Evolutionary conservation across 2,888 invertebrate genomes (phyloP), one percentile per base, ranked within the genome.

Genomic region (Drosophila cognata): DNA sequence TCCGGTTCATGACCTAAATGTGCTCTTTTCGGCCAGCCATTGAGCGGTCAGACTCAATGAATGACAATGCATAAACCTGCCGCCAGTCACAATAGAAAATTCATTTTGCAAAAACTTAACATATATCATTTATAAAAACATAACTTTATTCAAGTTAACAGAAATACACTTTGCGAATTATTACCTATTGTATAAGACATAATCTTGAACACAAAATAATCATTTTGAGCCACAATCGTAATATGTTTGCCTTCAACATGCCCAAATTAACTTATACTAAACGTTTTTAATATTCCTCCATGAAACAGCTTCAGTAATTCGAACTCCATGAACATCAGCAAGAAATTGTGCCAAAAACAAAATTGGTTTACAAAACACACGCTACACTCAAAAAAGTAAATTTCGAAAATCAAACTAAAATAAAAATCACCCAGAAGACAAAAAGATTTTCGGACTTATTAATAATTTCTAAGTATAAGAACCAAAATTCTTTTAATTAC

Each of bases 1-100:
- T 86, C 86, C 86, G 80, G 89, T 76, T 86, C 75, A 80, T 88
- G 87, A 88, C 87, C 86, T 69, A 78, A 82, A 83, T 84, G 84
- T 68, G 69, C 74, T 71, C 66, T 72, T 21, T 71, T 65, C 60
- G 56, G 43, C 55, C 61, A 63, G 70, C 61, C 46, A 8, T 36
- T 38, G 31, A 11, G 25, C 31, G 18, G 13, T 1, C 21, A 29
- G 50, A 13, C 38, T 46, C 35, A 56, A 43, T 52, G 48, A 46
- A 16, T 28, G 29, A 13, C n/a, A 31, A 18, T 33, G 56, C 52
- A 65, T n/a, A 4, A 25, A 43, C n/a, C 7, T 36, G 43, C 33
- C 48, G 25, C 13, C n/a, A 31, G 29, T 41, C 46, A 13, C 25
- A 46, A 25, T 46, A 46, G 16, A 25, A 46, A 46, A 25, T 16